Conservation (phyloP, 2,797 vertebrate genomes). For the Capromys pilorides region DNA sequence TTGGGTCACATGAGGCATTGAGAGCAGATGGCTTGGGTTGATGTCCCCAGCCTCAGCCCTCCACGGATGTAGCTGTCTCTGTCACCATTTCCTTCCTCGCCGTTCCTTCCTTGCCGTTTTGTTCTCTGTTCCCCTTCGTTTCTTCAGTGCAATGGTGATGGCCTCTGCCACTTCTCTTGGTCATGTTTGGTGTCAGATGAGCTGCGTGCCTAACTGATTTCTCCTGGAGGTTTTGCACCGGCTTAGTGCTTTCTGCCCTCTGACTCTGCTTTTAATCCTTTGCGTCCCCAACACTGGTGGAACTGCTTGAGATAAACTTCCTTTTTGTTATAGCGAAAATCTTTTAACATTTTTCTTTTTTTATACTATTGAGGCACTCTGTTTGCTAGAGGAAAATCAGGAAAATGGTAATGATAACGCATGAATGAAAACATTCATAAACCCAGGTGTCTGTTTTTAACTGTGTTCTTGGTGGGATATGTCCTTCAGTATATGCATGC, state of each 20-base stretch:
- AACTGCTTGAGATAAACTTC: constrained; percentile 46
- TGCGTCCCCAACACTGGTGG: neutral
- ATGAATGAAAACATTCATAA: neutral
- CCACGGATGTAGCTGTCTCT: neutral
- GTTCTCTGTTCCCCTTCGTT: neutral
- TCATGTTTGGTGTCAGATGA: neutral
- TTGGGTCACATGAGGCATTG: neutral
- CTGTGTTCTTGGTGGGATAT: neutral
- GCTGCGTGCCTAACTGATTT: neutral
- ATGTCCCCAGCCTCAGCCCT: neutral
- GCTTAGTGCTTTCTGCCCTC: neutral
- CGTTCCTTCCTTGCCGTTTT: neutral
- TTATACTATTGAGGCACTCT: neutral
- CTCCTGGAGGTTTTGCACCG: neutral
- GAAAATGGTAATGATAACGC: neutral
- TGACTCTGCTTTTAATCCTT: neutral
- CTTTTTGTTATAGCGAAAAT: constrained; percentile 25
- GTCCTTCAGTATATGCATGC: neutral
- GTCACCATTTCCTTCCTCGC: neutral
- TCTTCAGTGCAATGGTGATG: neutral
- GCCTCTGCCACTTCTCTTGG: neutral
- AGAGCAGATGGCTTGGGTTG: neutral
- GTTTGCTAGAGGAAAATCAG: neutral
- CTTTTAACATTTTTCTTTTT: neutral
- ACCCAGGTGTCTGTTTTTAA: neutral